A percentile compares a stretch with the other conserved stretches of the same genome.
These are phyloP conservation scores for Rhea americana DNA, from an alignment of 2,113 vertebrate genomes.

Conservation along the genomic window DNA sequence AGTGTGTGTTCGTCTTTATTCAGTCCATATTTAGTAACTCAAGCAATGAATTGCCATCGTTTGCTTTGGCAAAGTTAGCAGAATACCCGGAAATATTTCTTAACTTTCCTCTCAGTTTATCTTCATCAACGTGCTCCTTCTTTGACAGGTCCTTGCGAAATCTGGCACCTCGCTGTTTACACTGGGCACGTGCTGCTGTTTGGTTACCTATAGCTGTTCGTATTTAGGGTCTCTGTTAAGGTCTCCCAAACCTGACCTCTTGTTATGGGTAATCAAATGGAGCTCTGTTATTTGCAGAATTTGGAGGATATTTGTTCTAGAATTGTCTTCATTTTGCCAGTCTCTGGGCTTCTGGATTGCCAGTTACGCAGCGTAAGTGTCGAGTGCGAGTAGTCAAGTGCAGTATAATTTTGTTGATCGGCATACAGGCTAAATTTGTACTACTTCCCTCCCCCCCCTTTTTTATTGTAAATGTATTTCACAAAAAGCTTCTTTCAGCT, in stretches of 20 bases:
- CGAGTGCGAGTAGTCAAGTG: background rate
- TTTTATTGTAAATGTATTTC: background rate
- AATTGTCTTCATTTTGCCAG: background rate
- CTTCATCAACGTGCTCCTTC: background rate
- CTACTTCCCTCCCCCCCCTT: background rate
- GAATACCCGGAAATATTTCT: conserved; percentile 28
- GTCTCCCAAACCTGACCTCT: background rate
- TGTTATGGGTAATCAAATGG: background rate
- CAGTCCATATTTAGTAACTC: background rate
- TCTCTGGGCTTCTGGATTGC: background rate
- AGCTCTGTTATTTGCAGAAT: background rate
- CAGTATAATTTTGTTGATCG: background rate
- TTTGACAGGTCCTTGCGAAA: background rate
- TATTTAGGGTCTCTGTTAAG: background rate
- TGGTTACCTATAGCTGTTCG: background rate
- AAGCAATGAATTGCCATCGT: conserved; percentile 32
- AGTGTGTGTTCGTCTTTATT: conserved; percentile 7
- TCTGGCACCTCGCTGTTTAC: background rate
- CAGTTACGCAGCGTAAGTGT: background rate
- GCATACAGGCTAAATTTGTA: background rate
- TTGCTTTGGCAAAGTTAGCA: background rate
- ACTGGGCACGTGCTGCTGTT: fast-evolving
- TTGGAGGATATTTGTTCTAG: background rate
- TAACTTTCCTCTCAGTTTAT: background rate
- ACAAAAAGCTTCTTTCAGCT: background rate